Conservation (phyloP, 1,140 invertebrate genomes). For the Psix sp. region DNA sequence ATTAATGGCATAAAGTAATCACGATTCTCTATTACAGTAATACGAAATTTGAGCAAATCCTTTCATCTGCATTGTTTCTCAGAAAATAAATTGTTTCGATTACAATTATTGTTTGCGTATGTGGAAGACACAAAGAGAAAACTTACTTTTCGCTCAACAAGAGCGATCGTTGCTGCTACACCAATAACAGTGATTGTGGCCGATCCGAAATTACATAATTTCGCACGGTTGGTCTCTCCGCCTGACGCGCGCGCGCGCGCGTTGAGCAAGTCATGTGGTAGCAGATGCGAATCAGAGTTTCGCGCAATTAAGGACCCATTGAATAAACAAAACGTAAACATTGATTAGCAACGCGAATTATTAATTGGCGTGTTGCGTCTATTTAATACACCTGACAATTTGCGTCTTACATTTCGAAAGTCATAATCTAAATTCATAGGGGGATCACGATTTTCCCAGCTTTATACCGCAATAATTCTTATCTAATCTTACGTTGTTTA, state of each 20-base stretch:
- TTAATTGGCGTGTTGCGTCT: slow-evolving; percentile 16
- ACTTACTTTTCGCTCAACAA: slow-evolving; percentile 2
- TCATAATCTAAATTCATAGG: slow-evolving; percentile 17
- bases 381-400: slow-evolving; percentile 10
- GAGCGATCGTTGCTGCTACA: slow-evolving; percentile 32
- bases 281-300: slow-evolving; percentile 40
- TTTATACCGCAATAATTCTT: slow-evolving; percentile 29
- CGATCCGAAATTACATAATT: slow-evolving; percentile 47
- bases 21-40: too few relatives aligned
- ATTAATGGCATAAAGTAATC: too few relatives aligned
- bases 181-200: slow-evolving; percentile 28
- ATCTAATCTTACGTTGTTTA: slow-evolving; percentile 33
- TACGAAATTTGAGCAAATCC: too few relatives aligned
- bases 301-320: slow-evolving; percentile 50
- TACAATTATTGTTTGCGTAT: too few relatives aligned
- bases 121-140: slow-evolving; percentile 3
- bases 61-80: too few relatives aligned
- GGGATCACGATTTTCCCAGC: slow-evolving; percentile 37
- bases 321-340: slow-evolving; percentile 23
- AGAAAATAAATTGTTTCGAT: too few relatives aligned
- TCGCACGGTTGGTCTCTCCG: slow-evolving; percentile 27
- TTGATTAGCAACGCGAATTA: slow-evolving; percentile 35
- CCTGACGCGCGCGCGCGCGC: slow-evolving; percentile 5
- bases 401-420: slow-evolving; percentile 11
- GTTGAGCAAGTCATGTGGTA: slow-evolving; percentile 44